A percentile compares a stretch with the other conserved stretches of the same genome.
Evolutionary conservation across 2,797 vertebrate genomes (phyloP).

Genomic region (Prionace glauca): DNA sequence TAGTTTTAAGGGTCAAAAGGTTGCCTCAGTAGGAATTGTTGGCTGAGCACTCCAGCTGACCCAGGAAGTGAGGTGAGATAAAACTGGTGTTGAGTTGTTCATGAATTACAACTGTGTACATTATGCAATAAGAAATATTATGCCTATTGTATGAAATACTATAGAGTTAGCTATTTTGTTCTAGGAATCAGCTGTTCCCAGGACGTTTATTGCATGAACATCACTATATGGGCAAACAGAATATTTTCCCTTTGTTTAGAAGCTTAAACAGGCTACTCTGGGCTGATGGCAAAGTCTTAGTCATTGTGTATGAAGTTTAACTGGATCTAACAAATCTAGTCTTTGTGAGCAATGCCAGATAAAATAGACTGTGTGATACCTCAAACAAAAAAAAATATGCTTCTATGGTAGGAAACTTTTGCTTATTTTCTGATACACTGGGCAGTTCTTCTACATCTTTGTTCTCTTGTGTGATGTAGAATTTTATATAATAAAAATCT

Average conservation of each 20-base stretch:
- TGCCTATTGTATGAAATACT: background rate
- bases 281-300: background rate
- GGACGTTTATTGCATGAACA: background rate
- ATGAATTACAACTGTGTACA: background rate
- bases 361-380: background rate
- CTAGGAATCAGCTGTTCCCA: background rate
- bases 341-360: background rate
- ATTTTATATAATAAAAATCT: background rate
- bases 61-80: background rate
- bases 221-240: background rate
- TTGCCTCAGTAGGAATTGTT: background rate
- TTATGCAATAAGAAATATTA: background rate
- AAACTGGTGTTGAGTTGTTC: background rate
- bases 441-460: background rate
- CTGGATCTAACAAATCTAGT: background rate
- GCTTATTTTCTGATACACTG: background rate
- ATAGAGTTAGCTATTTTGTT: background rate
- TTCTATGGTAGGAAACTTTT: background rate
- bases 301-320: background rate
- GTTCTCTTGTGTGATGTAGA: background rate
- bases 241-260: background rate
- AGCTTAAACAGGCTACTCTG: background rate
- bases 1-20: background rate
- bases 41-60: background rate
- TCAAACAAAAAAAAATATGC: background rate